Evolutionary conservation across 2,797 vertebrate species (phyloP).

Genomic region (Naso thynnoides): DNA sequence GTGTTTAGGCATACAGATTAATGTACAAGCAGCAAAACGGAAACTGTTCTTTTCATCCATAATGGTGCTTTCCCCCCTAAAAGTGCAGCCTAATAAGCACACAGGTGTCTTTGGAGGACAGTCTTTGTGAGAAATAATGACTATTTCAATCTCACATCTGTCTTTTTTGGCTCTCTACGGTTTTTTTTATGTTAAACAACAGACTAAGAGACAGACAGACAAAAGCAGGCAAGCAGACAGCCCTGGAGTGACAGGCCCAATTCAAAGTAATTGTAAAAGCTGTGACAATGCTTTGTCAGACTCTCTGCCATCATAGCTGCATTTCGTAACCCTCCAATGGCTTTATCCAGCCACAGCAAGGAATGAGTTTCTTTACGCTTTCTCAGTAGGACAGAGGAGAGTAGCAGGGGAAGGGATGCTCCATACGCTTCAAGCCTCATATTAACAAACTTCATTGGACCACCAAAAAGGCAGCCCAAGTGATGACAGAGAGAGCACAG

Average conservation of each 20-base stretch:
- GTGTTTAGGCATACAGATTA: constrained; percentile 48
- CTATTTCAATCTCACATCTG: constrained; percentile 49
- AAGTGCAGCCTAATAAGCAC: constrained; percentile 13
- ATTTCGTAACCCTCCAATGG: constrained; percentile 56
- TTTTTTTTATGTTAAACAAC: constrained; percentile 50
- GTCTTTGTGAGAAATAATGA: constrained; percentile 45
- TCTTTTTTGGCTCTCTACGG: constrained; percentile 25
- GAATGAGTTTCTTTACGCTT: constrained; percentile 36
- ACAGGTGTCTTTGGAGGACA: constrained; percentile 45
- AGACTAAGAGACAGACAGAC: constrained; percentile 50
- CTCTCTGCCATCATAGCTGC: constrained; percentile 42
- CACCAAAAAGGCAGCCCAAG: constrained; percentile 42
- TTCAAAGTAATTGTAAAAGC: constrained; percentile 62
- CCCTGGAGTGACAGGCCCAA: constrained; percentile 55
- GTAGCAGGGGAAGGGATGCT: constrained; percentile 4
- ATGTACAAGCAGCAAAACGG: constrained; percentile 10
- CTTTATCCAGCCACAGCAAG: constrained; percentile 37
- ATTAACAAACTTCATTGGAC: constrained; percentile 42
- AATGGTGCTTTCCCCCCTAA: background rate
- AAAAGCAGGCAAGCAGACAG: constrained; percentile 55
- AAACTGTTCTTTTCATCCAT: constrained; percentile 28
- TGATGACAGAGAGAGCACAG: constrained; percentile 24
- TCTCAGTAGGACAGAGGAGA: constrained; percentile 10
- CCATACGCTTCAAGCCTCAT: constrained; percentile 24
- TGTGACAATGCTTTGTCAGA: constrained; percentile 56